Base-by-base conservation (phyloP, 2,888 invertebrate species). In the Nineta flava region DNA sequence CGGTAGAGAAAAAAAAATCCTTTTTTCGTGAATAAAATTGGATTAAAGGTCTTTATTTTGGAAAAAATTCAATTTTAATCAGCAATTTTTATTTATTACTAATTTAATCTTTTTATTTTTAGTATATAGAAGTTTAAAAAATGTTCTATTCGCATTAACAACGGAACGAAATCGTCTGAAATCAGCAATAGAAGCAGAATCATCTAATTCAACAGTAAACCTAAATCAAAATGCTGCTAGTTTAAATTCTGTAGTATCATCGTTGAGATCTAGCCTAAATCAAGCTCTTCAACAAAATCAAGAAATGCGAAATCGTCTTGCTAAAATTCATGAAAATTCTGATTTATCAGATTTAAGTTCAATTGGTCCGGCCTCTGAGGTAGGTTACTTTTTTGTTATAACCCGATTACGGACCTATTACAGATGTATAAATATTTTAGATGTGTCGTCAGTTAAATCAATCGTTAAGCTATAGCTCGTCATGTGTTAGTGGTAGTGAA, bases 211-310 rank as follows among this genome's bases (percentile, higher is more conserved):
- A 26, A 26, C 26, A 26, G 26, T 26, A 26, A 26, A 59, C 42
- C 62, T n/a, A n/a, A 57, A 59, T 43, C 62, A 62, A 53, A 56
- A 59, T 46, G 59, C 59, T 53, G 48, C 63, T 2, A 70, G 71
- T 2, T 67, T 65, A 12, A 57, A 65, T 46, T 67, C 66, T 17
- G 62, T 76, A 46, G 58, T 75, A 54, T 69, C 76, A 1, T 73
- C 74, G 4, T 64, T 81, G 1, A 66, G 78, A 13, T 72, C 73
- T 48, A 76, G 77, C 60, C 72, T 82, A 45, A 71, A 70, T 53
- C 74, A 83, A 55, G 81, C 82, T 1, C 62, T 84, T 52, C 81
- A 83, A 54, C 86, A 86, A 67, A 87, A 87, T 67, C 74, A 76
- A 66, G 84, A 86, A 60, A 69, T 87, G 57, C 75, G 79, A 59